Conservation (phyloP, 2,113 vertebrate genomes). For the Capricornis sumatraensis region DNA sequence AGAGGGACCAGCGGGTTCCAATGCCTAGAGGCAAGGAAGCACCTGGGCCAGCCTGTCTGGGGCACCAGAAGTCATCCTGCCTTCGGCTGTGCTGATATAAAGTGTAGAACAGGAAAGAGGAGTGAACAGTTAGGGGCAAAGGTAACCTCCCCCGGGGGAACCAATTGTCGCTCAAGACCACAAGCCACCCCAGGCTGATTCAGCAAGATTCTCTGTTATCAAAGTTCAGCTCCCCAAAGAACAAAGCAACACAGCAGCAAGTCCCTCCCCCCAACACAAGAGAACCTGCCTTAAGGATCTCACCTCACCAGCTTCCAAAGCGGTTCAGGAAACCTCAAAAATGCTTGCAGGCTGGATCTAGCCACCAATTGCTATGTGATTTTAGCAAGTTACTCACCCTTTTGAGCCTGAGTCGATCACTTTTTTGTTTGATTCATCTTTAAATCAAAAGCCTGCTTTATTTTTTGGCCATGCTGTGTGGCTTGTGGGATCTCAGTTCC, state of each 20-base stretch:
- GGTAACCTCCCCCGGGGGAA: neutral
- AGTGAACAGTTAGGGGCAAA: neutral
- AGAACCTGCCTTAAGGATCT: neutral
- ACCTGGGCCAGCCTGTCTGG: neutral
- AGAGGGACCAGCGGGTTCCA: neutral
- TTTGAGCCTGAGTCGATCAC: neutral
- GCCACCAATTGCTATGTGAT: neutral
- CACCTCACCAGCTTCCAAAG: neutral
- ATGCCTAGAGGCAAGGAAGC: neutral
- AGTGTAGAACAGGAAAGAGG: neutral
- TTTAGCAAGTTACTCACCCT: neutral
- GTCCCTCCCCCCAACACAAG: neutral
- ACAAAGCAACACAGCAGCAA: neutral
- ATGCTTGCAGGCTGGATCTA: neutral
- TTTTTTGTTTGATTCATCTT: neutral
- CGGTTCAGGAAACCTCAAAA: neutral
- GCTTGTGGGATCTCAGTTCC: neutral
- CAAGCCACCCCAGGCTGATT: neutral
- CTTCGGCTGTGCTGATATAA: neutral
- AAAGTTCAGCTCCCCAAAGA: neutral
- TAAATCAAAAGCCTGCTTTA: neutral
- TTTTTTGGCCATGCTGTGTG: neutral
- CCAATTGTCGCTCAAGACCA: neutral
- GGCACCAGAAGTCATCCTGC: neutral
- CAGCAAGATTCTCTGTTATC: neutral